Conservation (phyloP, 2,888 invertebrate species). For the Hydroisotoma schaefferi region DNA sequence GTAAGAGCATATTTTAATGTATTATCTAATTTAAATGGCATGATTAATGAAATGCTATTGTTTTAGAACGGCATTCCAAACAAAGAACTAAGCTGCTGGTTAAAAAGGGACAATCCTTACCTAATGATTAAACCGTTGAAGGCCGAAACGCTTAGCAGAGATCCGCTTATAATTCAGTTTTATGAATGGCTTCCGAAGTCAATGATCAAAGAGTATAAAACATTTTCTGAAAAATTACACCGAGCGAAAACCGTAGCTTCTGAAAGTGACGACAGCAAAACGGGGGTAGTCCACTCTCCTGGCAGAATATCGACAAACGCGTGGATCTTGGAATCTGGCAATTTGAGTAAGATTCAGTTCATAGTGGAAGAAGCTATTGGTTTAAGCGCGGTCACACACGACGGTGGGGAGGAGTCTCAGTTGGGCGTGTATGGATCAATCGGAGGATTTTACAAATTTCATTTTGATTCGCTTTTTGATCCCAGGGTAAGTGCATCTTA, state of each 20-base stretch:
- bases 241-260: slow-evolving; percentile 49
- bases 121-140: slow-evolving; percentile 49
- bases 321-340: slow-evolving; percentile 49
- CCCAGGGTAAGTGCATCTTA: too few species aligned
- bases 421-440: slow-evolving; percentile 54
- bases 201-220: slow-evolving; percentile 47
- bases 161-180: slow-evolving; percentile 49
- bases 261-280: too few species aligned
- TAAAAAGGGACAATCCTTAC: slow-evolving; percentile 40
- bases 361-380: slow-evolving; percentile 50
- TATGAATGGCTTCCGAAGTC: slow-evolving; percentile 49
- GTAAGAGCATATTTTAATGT: too few species aligned
- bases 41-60: too few species aligned
- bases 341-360: slow-evolving; percentile 34
- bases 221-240: slow-evolving; percentile 43
- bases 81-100: slow-evolving; percentile 45
- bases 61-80: too few species aligned
- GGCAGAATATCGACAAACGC: slow-evolving; percentile 51
- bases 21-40: too few species aligned
- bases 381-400: slow-evolving; percentile 47
- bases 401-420: slow-evolving; percentile 49
- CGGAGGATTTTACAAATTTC: slow-evolving; percentile 56
- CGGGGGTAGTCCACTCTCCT: slow-evolving; percentile 39
- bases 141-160: slow-evolving; percentile 49
- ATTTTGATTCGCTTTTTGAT: slow-evolving; percentile 51